Percentiles rank a stretch among this genome's conserved stretches.
Evolutionary conservation across 2,113 vertebrate species (phyloP).

Genomic region (Apus apus): DNA sequence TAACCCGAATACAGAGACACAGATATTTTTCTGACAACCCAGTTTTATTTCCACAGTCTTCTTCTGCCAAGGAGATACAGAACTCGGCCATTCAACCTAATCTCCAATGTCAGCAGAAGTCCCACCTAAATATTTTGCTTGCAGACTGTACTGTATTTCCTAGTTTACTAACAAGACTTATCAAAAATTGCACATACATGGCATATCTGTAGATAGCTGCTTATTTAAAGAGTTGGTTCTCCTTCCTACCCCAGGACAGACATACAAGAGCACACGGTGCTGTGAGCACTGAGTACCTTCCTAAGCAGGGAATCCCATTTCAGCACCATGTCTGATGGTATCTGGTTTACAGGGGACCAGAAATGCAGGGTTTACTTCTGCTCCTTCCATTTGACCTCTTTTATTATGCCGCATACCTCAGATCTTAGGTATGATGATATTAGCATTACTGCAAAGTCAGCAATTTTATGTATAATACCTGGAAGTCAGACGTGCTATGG

Average conservation of each 20-base stretch:
- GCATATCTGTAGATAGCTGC: not conserved
- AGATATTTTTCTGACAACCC: not conserved
- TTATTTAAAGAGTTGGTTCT: not conserved
- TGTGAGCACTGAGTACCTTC: not conserved
- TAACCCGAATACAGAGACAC: not conserved
- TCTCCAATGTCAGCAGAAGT: not conserved
- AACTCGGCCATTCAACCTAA: not conserved
- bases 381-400: conserved; percentile 7
- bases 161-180: not conserved
- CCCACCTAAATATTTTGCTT: not conserved
- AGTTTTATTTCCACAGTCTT: not conserved
- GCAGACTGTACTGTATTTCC: not conserved
- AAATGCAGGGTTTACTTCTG: not conserved
- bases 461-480: conserved; percentile 40
- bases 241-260: not conserved
- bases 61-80: not conserved
- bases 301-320: not conserved
- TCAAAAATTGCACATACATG: not conserved
- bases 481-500: conserved; percentile 20
- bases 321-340: not conserved
- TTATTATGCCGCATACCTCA: not conserved
- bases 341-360: not conserved
- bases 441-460: conserved; percentile 32
- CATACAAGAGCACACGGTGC: rapidly evolving
- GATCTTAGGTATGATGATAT: conserved; percentile 2